Conservation (phyloP, 2,113 vertebrate species). For the Cinclus mexicanus region DNA sequence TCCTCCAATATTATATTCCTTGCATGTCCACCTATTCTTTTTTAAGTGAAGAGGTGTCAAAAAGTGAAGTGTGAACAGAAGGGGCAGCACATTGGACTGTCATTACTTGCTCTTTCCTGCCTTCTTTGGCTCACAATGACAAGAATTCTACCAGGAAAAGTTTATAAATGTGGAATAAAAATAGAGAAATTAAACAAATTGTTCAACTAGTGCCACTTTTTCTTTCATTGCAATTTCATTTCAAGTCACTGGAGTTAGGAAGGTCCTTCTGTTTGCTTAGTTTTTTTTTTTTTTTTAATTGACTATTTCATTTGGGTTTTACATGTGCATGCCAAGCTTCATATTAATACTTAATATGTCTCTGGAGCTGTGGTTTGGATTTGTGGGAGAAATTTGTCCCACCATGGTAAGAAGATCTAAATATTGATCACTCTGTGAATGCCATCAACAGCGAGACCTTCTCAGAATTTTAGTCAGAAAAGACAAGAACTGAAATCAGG, state of each 20-base stretch:
- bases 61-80: background rate
- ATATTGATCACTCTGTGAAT: background rate
- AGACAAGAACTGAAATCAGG: background rate
- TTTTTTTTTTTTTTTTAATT: background rate
- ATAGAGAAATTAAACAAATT: background rate
- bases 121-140: background rate
- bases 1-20: background rate
- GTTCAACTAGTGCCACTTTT: background rate
- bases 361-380: background rate
- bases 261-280: background rate
- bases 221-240: background rate
- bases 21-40: background rate
- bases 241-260: background rate
- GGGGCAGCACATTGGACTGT: background rate
- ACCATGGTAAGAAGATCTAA: background rate
- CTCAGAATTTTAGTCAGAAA: background rate
- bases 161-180: background rate
- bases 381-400: background rate
- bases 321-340: background rate
- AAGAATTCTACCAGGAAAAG: background rate
- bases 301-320: background rate
- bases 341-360: background rate
- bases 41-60: background rate
- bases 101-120: background rate
- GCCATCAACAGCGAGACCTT: background rate